Evolutionary conservation across 2,888 invertebrate genomes (phyloP), one percentile per base, ranked within the genome.

Genomic region (Dasysyrphus tricinctus): DNA sequence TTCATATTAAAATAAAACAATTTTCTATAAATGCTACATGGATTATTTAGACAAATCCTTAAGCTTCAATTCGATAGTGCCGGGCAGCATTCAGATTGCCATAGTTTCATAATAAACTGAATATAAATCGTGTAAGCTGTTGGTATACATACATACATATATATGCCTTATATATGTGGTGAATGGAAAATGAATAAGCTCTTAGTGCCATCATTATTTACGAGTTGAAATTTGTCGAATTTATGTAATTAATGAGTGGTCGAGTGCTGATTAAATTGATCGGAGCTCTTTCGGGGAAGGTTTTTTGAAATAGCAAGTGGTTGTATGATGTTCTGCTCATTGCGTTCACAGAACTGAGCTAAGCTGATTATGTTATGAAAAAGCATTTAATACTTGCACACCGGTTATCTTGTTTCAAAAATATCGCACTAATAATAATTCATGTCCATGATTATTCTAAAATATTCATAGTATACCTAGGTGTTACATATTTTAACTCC

Each of bases 351-450:
- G 14, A 12, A 16, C 5, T 11, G 34, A 34, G 3, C n/a, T 37
- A 57, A 57, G 57, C 57, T 37, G 57, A 37, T 57, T 57, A 57
- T 57, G 11, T 34, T 37, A 57, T 37, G 57, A 34, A 57, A 57
- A 16, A 19, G 11, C 34, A 6, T 37, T 34, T 16, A 12, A 37
- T 57, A 37, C 24, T 24, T 24, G 24, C 24, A 24, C 34, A 57
- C 37, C 34, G n/a, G 34, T 57, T 57, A 57, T 57, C 57, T 37
- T 57, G 11, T 37, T 57, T 57, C 16, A 37, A 56, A 57, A 16
- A 57, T 16, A 3, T 57, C 37, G 11, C 57, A 57, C 16, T 16
- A 57, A 7, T 7, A 32, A 7, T 32, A 32, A 5, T 32, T 32
- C 32, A 32, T 32, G 7, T 32, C 5, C 7, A 32, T 32, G 32